Conservation (phyloP, 2,113 vertebrate species). For the Ursus arctos region DNA sequence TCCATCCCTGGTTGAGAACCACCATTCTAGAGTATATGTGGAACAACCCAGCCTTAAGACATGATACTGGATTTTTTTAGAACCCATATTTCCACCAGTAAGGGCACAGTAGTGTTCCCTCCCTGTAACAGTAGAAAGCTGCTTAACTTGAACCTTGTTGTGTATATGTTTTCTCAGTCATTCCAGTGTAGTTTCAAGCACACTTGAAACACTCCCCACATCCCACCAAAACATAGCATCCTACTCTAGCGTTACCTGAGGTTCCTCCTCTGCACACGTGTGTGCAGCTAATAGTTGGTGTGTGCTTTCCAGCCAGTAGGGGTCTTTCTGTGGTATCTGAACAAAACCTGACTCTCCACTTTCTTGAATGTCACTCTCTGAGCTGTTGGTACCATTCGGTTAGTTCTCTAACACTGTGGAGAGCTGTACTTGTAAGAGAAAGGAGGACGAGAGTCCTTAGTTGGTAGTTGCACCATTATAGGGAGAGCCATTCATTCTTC, state of each 20-base stretch:
- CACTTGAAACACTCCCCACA: too few relatives aligned
- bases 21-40: neutral
- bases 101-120: too few relatives aligned
- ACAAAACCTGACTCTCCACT: neutral
- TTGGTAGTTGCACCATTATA: neutral
- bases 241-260: neutral
- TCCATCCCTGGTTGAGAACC: neutral
- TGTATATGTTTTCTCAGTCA: neutral
- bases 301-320: neutral
- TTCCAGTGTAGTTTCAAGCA: neutral
- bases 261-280: fast-evolving
- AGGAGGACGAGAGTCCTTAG: neutral
- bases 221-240: fast-evolving
- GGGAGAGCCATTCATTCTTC: neutral
- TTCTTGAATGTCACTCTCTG: neutral
- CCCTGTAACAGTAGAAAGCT: neutral
- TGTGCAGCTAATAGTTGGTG: too few relatives aligned
- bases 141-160: neutral
- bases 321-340: neutral
- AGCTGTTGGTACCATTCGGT: neutral
- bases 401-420: neutral
- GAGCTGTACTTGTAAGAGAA: neutral
- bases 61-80: neutral
- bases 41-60: neutral
- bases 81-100: neutral